Base-by-base conservation (phyloP, 2,797 vertebrate species). In the Gallinago nigripennis region DNA sequence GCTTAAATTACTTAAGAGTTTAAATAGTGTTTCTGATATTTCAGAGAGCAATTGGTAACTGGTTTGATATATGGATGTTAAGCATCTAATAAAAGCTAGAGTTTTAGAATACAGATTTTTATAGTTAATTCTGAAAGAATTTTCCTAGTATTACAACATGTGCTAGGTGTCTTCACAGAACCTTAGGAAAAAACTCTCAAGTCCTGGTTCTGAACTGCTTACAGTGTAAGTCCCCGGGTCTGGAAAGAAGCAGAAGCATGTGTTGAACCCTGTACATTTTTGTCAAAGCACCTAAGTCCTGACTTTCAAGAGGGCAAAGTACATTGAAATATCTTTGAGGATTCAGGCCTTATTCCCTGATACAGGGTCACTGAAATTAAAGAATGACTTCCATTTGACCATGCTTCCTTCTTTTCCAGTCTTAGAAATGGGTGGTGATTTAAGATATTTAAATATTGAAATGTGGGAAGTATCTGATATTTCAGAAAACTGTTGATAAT, bases 401-500 rank as follows among this genome's bases (percentile, higher is more conserved):
- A 14, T n/a, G 53, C 68, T 87, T 87, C 79, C 28, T 78, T 69
- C 81, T 71, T 46, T 21, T 57, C 70, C 63, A 82, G 76, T 13
- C 28, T 60, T 45, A 63, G 51, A 19, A 20, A 53, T 33, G 54
- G 35, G 58, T 60, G 54, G 53, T 37, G 21, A 86, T 88, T 92
- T 46, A 50, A 71, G 56, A 53, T 79, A 82, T 68, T 86, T 76
- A 82, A 81, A 84, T 63, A 86, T 0, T 60, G 58, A 76, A 92
- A 90, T 58, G 43, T 61, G n/a, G 69, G 33, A 83, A 69, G 61
- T 88, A 86, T 84, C 91, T 96, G 91, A 78, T 82, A 84, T 92
- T 96, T 94, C 91, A 94, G 90, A 92, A 82, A 86, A 79, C 25
- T 58, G 16, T 18, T 77, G 41, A 56, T 21, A 75, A 69, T 75